Evolutionary conservation across 53 echinoderm and acorn worm species (phyloP).

Genomic region (Echinarachnius parma): DNA sequence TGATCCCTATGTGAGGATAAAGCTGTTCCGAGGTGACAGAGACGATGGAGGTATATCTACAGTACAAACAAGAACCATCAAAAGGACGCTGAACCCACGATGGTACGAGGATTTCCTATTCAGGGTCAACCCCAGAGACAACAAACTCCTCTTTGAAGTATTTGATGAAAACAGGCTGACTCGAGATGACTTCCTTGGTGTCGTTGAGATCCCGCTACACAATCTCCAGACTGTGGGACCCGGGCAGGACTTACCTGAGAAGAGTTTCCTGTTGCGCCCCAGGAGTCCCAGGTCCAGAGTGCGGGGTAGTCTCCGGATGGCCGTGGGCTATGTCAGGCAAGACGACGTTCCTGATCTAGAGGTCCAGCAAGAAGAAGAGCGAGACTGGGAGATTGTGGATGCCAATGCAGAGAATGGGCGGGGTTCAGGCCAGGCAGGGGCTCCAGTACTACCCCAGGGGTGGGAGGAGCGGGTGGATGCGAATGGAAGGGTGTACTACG

Average conservation of each 20-base stretch:
- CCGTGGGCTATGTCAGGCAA: constrained; percentile 68
- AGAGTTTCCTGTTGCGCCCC: constrained; percentile 54
- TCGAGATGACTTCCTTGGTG: constrained; percentile 91
- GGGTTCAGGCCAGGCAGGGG: constrained; percentile 1
- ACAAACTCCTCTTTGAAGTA: constrained; percentile 87
- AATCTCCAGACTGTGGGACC: constrained; percentile 57
- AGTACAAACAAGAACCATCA: constrained; percentile 74
- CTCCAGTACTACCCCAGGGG: constrained; percentile 52
- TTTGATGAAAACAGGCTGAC: constrained; percentile 98
- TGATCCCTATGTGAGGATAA: constrained; percentile 90
- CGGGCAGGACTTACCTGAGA: constrained; percentile 61
- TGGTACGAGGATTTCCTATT: constrained; percentile 90
- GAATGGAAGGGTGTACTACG: constrained; percentile 88
- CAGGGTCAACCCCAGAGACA: constrained; percentile 74
- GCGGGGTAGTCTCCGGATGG: constrained; percentile 78
- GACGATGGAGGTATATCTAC: constrained; percentile 50
- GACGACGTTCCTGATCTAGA: constrained; percentile 28
- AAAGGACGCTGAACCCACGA: constrained; percentile 91
- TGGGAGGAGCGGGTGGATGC: constrained; percentile 94
- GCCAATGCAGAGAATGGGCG: constrained; percentile 42
- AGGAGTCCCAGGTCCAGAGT: constrained; percentile 83
- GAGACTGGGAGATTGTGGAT: constrained; percentile 80
- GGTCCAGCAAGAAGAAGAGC: constrained; percentile 45
- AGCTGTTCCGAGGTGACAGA: constrained; percentile 58
- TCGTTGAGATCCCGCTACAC: constrained; percentile 82